These are phyloP conservation scores for Gavia stellata DNA, from an alignment of 2,113 vertebrate genomes.

Conservation along the genomic window DNA sequence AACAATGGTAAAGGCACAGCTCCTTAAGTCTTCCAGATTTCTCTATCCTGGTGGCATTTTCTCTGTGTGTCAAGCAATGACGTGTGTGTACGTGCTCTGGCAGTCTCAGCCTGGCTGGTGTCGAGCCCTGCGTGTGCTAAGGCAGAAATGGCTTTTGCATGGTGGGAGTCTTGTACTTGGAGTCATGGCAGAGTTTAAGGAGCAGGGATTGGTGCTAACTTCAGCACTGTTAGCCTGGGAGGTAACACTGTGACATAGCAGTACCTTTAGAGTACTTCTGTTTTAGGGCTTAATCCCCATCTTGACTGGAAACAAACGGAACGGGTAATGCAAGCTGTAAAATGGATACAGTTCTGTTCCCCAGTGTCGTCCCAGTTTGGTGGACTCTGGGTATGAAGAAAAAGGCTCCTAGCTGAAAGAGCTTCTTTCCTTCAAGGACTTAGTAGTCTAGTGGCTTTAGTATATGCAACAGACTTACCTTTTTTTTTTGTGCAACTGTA, in stretches of 20 bases:
- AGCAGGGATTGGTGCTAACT: background rate
- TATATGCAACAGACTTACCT: background rate
- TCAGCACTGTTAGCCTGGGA: background rate
- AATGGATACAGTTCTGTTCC: background rate
- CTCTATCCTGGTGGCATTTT: background rate
- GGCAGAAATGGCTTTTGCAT: background rate
- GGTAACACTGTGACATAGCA: background rate
- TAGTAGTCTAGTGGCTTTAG: background rate
- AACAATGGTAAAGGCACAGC: background rate
- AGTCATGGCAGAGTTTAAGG: background rate
- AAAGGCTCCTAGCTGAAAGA: background rate
- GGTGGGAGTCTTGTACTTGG: background rate
- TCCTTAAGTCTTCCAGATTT: background rate
- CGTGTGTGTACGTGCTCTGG: background rate
- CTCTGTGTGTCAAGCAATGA: background rate
- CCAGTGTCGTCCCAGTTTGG: accelerated
- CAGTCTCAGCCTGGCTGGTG: background rate
- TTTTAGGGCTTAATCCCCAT: background rate
- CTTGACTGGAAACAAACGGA: background rate
- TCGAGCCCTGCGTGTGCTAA: background rate
- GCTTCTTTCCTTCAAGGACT: background rate
- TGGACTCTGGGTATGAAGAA: background rate
- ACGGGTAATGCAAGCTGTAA: background rate
- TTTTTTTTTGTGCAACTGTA: background rate
- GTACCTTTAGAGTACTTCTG: background rate